Percentiles rank a stretch among this genome's conserved stretches.
Conservation (phyloP, 1,140 invertebrate species). For the Apocrypta bakeri region DNA sequence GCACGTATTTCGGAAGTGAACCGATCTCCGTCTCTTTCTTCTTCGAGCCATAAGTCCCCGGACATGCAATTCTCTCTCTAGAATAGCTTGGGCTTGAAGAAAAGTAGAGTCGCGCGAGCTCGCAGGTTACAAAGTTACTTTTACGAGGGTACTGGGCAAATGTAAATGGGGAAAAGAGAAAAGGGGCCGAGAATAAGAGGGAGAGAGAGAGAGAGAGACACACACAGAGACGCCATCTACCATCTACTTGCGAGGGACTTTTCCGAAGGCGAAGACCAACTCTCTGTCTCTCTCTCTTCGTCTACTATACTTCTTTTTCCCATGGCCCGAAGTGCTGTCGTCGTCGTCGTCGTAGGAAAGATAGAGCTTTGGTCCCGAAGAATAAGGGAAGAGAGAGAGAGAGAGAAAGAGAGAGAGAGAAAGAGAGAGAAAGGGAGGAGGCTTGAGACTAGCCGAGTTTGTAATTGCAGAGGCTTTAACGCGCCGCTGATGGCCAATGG, state of each 20-base stretch:
- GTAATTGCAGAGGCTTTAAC: conserved; percentile 73
- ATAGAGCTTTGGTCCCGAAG: neutral
- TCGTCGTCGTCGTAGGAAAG: neutral
- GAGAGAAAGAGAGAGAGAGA: conserved; percentile 31
- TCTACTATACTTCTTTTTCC: conserved; percentile 19
- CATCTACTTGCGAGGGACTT: no score
- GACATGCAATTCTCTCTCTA: conserved; percentile 60
- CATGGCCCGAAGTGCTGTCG: neutral
- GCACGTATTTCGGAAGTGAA: conserved; percentile 41
- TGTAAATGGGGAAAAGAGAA: conserved; percentile 63
- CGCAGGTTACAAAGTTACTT: conserved; percentile 67
- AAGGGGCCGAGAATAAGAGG: neutral
- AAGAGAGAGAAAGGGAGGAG: conserved; percentile 49
- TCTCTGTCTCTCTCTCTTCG: neutral
- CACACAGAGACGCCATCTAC: no score
- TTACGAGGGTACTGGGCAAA: conserved; percentile 66
- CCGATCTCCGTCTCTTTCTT: conserved; percentile 13
- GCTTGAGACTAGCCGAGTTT: conserved; percentile 66
- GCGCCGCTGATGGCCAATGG: conserved; percentile 70
- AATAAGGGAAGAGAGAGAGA: conserved; percentile 14
- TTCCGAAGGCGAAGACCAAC: conserved; percentile 6
- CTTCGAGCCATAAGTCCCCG: neutral
- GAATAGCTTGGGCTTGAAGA: conserved; percentile 57
- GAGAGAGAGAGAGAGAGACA: conserved; percentile 12
- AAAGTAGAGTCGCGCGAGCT: conserved; percentile 47